Percentiles rank a stretch among this genome's conserved stretches.
These are phyloP conservation scores for Drymonia ruficornis DNA, from an alignment of 2,888 invertebrate species.

Conservation along the genomic window DNA sequence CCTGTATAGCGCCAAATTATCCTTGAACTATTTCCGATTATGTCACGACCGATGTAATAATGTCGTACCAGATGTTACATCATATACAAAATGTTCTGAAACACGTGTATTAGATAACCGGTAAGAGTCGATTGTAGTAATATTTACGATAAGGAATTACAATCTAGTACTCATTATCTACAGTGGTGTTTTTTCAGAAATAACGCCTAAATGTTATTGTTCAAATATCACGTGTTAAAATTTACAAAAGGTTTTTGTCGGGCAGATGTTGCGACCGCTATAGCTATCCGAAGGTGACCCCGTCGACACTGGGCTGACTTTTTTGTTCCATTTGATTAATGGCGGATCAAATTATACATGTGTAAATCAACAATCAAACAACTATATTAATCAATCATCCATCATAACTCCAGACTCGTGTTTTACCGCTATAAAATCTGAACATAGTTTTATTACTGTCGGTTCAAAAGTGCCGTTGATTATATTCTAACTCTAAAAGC, in stretches of 20 bases:
- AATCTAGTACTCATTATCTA: background rate
- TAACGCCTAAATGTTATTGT: conserved; percentile 7
- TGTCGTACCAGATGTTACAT: background rate
- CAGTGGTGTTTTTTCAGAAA: background rate
- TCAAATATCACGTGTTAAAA: conserved; percentile 17
- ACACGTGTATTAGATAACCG: background rate
- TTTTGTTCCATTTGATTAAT: conserved; percentile 39
- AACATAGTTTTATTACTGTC: conserved; percentile 19
- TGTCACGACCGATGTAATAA: background rate
- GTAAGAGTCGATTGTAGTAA: background rate
- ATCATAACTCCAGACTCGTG: conserved; percentile 25
- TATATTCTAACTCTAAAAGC: background rate
- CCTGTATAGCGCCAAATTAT: background rate
- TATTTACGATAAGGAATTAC: background rate
- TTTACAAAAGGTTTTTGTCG: conserved; percentile 23
- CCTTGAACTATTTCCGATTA: background rate
- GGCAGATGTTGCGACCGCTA: conserved; percentile 47
- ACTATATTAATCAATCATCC: conserved; percentile 34
- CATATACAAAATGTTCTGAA: background rate
- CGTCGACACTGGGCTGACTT: conserved; percentile 39
- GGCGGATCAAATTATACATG: conserved; percentile 33
- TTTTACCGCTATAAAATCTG: conserved; percentile 36
- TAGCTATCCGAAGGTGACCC: conserved; percentile 45
- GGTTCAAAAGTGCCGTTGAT: conserved; percentile 12
- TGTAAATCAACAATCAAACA: conserved; percentile 36